Percentiles rank a stretch among this genome's conserved stretches.
Evolutionary conservation across 2,797 vertebrate genomes (phyloP).

Genomic region (Serranus cabrilla): DNA sequence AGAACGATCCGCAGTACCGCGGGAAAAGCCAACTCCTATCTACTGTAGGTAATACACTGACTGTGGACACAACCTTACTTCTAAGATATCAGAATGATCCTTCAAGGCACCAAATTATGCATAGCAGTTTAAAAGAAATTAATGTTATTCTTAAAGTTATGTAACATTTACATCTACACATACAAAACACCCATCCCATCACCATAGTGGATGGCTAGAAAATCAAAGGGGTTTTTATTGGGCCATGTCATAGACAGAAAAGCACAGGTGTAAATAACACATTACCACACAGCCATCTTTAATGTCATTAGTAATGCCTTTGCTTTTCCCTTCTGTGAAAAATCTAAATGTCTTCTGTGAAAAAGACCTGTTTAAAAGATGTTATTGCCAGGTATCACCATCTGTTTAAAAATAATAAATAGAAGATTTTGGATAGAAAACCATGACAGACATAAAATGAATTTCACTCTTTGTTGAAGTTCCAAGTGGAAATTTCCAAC

Average conservation of each 20-base stretch:
- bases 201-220: not conserved
- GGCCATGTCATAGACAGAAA: not conserved
- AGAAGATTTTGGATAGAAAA: constrained; percentile 14
- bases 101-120: too few relatives aligned
- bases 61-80: too few relatives aligned
- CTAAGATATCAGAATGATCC: too few relatives aligned
- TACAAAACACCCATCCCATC: too few relatives aligned
- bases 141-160: too few relatives aligned
- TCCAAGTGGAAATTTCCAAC: constrained; percentile 15
- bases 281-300: not conserved
- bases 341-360: not conserved
- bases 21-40: too few relatives aligned
- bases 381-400: constrained; percentile 18
- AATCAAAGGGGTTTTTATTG: not conserved
- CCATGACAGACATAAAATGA: not conserved
- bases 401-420: constrained; percentile 19
- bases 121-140: too few relatives aligned
- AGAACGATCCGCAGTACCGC: too few relatives aligned
- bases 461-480: constrained; percentile 25
- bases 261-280: too few relatives aligned
- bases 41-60: too few relatives aligned
- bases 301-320: constrained; percentile 7
- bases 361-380: not conserved
- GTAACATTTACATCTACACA: too few relatives aligned
- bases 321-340: not conserved